Base-by-base conservation (phyloP, 2,888 invertebrate species). In the Leptinotarsa peninsularis region DNA sequence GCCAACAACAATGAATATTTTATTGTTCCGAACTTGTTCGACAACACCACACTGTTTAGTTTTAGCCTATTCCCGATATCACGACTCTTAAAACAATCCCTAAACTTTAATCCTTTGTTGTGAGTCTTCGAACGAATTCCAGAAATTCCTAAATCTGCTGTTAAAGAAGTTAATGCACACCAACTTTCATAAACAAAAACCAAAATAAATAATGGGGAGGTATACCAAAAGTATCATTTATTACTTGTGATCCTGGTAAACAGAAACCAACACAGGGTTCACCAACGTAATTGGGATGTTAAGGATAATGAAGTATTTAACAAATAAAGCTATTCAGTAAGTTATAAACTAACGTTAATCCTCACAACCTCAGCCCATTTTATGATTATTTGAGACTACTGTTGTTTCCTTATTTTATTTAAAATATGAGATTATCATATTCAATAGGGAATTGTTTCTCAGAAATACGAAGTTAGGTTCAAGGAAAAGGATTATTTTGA, bases 201-300 rank as follows among this genome's bases (percentile, higher is more conserved):
- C 54, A 52, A 68, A 52, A 23, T 52, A 23, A 21, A 68, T 69
- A 33, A 56, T 69, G 18, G 56, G 33, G 43, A 56, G 27, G 54
- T 33, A 69, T 33, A 56, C 54, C 56, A 56, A 43, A n/a, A 69
- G n/a, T 33, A 33, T 33, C 54, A 4, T 68, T 43, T 69, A 56
- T 56, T 69, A 5, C 33, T 13, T 3, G 13, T 54, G 21, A 50
- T 21, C 33, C 33, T 33, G 13, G 43, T 67, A 67, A 72, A 49
- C 21, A 50, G n/a, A 58, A 67, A 56, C 67, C 72, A 67, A 72
- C 13, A 72, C n/a, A 43, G 23, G 72, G 72, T 72, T 72, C 33
- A 56, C 58, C 66, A 72, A 72, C 63, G 67, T 72, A 58, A 56
- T 67, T 72, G 13, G 54, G 56, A n/a, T 69, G 27, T 69, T 56